Conservation (phyloP, 2,113 vertebrate species). For the Hystrix brachyura region DNA sequence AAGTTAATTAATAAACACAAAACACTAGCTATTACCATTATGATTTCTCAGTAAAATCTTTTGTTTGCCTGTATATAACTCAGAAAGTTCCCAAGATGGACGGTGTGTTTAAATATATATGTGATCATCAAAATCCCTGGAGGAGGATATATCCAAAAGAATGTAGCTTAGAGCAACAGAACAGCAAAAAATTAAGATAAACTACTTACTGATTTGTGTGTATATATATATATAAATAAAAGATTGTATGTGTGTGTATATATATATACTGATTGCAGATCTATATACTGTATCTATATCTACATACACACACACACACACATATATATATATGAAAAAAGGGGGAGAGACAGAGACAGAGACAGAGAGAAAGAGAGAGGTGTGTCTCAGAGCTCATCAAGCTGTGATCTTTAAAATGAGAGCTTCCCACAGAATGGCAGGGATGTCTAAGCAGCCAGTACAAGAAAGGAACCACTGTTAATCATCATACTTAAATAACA, state of each 20-base stretch:
- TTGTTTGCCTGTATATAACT: constrained; percentile 3
- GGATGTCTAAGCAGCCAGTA: not conserved
- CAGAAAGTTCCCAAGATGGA: not conserved
- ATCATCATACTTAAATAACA: not conserved
- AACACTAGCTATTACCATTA: constrained; percentile 2
- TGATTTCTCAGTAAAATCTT: constrained; percentile 19
- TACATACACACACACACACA: too few relatives aligned
- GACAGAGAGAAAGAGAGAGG: not conserved
- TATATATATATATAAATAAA: too few relatives aligned
- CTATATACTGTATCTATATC: too few relatives aligned
- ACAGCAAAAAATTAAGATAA: not conserved
- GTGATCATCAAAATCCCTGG: not conserved
- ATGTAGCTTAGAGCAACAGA: not conserved
- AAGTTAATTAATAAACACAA: not conserved
- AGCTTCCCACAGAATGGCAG: not conserved
- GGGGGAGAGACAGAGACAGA: not conserved
- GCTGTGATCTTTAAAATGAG: not conserved
- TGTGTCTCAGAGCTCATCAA: not conserved
- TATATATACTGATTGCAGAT: not conserved
- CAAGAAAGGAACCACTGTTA: not conserved
- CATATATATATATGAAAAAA: not conserved
- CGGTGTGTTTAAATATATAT: not conserved
- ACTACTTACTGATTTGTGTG: not conserved
- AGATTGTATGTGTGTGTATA: too few relatives aligned
- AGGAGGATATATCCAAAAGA: not conserved